Evolutionary conservation across 37 sponge, comb jelly and placozoan species (phyloP), one percentile per base, ranked within the genome.

Genomic region (Agelas oroides): DNA sequence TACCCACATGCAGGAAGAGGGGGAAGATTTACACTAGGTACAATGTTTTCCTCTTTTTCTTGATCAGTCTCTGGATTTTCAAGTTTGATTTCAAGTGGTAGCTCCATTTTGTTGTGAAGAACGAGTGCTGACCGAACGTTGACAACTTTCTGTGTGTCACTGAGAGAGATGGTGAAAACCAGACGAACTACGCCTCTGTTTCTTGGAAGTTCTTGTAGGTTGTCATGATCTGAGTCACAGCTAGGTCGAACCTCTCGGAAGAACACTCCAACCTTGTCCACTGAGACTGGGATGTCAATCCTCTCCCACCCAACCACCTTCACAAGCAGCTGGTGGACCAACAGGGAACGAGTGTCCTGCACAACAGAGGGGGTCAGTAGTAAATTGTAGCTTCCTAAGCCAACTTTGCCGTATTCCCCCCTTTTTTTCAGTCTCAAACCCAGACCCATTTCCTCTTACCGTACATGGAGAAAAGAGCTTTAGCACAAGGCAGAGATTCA

Each of bases 231-330:
- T 8, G 55, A 40, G 53, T 75, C 76, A 1, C 20, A 36, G 57
- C 54, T 63, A 21, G 84, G 76, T 66, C 67, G 53, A 23, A 84
- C 70, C 65, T 92, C 90, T 30, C 97, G 73, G 79, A 97, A 97
- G 86, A 97, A 92, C 70, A 97, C 79, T 3, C 97, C 97, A 23
- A 97, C 92, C 70, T 90, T 87, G 79, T 97, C 97, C 38, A 94
- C 97, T 0, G 94, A 93, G 25, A 97, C 65, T 17, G 97, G 97
- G 37, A 93, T 84, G 5, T 65, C 66, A 20, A 93, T 88, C 13
- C 58, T 73, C 68, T 86, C 76, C 96, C 96, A 97, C 23, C 97
- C 96, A 25, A 77, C 89, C 13, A 97, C 86, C 71, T 95, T 86
- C 25, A 97, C 96, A 1, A 89, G 46, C 24, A 97, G 80, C 86